Conservation (phyloP, 2,888 invertebrate genomes). For the Caradrina clavipalpis region DNA sequence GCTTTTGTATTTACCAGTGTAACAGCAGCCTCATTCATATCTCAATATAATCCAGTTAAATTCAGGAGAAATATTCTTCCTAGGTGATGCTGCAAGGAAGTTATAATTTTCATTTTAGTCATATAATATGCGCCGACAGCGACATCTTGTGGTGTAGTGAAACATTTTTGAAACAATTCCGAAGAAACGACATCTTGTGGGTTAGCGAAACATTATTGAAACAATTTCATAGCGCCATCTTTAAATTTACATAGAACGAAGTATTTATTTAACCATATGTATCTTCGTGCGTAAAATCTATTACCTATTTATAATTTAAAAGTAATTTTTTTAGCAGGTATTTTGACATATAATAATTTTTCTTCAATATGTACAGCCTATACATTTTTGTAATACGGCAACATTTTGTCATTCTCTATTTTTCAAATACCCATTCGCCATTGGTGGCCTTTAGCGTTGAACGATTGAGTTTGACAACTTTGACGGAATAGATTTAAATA, state of each 20-base stretch:
- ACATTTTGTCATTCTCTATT: slow-evolving; percentile 11
- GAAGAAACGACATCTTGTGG: slow-evolving; percentile 58
- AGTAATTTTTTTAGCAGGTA: no score
- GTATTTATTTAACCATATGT: no score
- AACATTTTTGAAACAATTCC: neutral
- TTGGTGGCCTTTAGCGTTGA: slow-evolving; percentile 17
- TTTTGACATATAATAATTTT: no score
- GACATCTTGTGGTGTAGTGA: slow-evolving; percentile 43
- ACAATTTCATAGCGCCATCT: slow-evolving; percentile 38
- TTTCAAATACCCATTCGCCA: slow-evolving; percentile 44
- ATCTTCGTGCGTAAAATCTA: no score
- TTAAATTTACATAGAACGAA: neutral
- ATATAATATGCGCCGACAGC: slow-evolving; percentile 16
- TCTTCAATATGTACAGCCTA: no score
- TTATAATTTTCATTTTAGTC: slow-evolving; percentile 18
- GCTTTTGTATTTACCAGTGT: slow-evolving; percentile 38
- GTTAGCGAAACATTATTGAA: neutral
- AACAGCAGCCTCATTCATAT: slow-evolving; percentile 29
- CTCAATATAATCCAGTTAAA: slow-evolving; percentile 29
- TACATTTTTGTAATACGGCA: no score
- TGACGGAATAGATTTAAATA: no score
- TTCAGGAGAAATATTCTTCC: slow-evolving; percentile 9
- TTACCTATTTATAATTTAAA: no score
- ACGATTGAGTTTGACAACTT: slow-evolving; percentile 4
- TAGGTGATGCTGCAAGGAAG: neutral